phyloP scores from a whole-genome alignment of 1,140 invertebrate species.

The Diplogasteroides magnus region DNA sequence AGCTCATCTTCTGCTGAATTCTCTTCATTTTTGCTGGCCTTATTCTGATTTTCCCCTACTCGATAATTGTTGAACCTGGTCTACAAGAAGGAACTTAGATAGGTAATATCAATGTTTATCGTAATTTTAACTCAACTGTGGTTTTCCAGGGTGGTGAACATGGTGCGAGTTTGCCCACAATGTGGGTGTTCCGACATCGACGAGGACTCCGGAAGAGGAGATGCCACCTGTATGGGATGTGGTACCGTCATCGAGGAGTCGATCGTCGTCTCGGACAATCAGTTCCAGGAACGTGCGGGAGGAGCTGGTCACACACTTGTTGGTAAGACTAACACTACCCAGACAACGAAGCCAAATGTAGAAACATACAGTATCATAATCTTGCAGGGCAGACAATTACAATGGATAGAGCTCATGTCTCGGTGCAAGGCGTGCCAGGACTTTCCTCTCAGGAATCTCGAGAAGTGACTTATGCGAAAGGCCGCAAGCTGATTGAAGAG shows the following conservation, averaged over 20 bases:
- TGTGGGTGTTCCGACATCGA: slow-evolving; percentile 52
- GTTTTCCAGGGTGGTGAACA: slow-evolving; percentile 8
- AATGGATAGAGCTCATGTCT: background rate
- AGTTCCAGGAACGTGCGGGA: slow-evolving; percentile 85
- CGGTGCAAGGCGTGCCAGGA: slow-evolving; percentile 37
- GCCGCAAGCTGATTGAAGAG: slow-evolving; percentile 49
- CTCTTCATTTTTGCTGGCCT: too few species aligned
- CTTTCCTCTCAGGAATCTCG: slow-evolving; percentile 41
- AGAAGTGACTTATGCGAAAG: slow-evolving; percentile 49
- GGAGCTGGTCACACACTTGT: slow-evolving; percentile 56
- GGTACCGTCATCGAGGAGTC: slow-evolving; percentile 90
- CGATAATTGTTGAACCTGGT: too few species aligned
- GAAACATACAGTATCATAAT: background rate
- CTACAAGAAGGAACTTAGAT: too few species aligned
- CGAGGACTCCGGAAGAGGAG: slow-evolving; percentile 60
- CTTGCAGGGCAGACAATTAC: background rate
- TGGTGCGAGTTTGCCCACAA: slow-evolving; percentile 46
- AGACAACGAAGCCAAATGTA: too few species aligned
- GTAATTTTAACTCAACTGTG: background rate
- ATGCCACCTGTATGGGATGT: slow-evolving; percentile 91
- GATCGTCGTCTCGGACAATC: slow-evolving; percentile 89
- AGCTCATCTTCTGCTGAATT: too few species aligned
- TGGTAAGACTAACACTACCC: slow-evolving; percentile 10
- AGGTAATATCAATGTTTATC: too few species aligned
- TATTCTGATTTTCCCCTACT: too few species aligned